Evolutionary conservation across 1,140 invertebrate genomes (phyloP).

Genomic region (Spodoptera frugiperda): DNA sequence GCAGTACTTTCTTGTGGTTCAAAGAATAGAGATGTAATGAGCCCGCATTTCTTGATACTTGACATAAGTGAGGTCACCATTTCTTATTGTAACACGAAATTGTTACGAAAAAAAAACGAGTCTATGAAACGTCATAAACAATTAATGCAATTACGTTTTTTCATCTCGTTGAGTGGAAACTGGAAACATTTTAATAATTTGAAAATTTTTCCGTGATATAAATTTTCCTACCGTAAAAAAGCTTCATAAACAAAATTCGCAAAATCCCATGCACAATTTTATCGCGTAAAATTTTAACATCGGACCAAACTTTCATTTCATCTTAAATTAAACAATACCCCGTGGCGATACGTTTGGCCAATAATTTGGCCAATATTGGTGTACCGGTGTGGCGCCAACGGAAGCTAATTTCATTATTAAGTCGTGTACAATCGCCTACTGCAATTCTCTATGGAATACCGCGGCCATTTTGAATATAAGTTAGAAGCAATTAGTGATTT

Average conservation of each 20-base stretch:
- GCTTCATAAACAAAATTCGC: not conserved
- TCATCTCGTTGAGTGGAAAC: not conserved
- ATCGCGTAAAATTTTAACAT: constrained; percentile 1
- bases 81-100: too few species aligned
- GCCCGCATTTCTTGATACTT: too few species aligned
- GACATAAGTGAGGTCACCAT: too few species aligned
- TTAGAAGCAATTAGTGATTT: not conserved
- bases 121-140: too few species aligned
- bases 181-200: not conserved
- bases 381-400: constrained; percentile 17
- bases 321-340: constrained; percentile 42
- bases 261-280: not conserved
- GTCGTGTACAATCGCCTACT: constrained; percentile 54
- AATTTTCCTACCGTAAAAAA: not conserved
- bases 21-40: not conserved
- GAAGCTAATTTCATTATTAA: constrained; percentile 73
- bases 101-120: too few species aligned
- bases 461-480: constrained; percentile 25
- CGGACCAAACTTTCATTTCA: constrained; percentile 26
- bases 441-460: constrained; percentile 61
- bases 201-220: too few species aligned
- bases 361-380: constrained; percentile 44
- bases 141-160: too few species aligned
- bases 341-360: constrained; percentile 32
- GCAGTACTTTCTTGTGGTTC: constrained; percentile 4